Base-by-base conservation (phyloP, 2,888 invertebrate species). In the Drosophila neonasuta region DNA sequence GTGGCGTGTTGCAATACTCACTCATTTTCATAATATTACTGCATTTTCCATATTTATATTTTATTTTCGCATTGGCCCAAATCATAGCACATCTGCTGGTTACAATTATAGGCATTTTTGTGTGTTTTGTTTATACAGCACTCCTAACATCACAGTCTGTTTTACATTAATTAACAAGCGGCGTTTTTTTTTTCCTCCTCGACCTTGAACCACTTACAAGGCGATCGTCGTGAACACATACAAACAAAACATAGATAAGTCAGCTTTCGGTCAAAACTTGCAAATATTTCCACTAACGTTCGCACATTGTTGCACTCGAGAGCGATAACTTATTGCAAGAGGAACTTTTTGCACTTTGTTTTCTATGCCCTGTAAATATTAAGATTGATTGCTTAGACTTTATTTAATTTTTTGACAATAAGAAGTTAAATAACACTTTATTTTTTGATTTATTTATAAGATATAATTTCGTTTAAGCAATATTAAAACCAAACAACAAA, bases 251-350 rank as follows among this genome's bases (percentile, higher is more conserved):
- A 36, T 13, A 36, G 3, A 48, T 58, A 13, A 46, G 24, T 36
- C 24, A 11, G 34, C 3, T 34, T 54, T 20, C n/a, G 17, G 10
- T 34, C 45, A 36, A 24, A 36, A 46, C 29, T 44, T 9, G 8
- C 2, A 52, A 49, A 52, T n/a, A 50, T 65, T 69, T 52, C 49
- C 56, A 68, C 39, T 41, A 20, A 11, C 15, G 30, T 41, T 49
- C 4, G 24, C 13, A 10, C 36, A 51, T 68, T 74, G 61, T 29
- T 39, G 41, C 62, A 74, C 29, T 48, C 44, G 29, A 46, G 20
- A 17, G 50, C 34, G 20, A 57, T 24, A 39, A 17, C 17, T 68
- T 32, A 54, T 52, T 58, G 20, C 11, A 1, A 24, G 6, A 24
- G 24, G 24, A 20, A 20, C 6, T 24, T 6, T 24, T 24, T 24